Evolutionary conservation across 2,113 vertebrate genomes (phyloP).

Genomic region (Rissa tridactyla): DNA sequence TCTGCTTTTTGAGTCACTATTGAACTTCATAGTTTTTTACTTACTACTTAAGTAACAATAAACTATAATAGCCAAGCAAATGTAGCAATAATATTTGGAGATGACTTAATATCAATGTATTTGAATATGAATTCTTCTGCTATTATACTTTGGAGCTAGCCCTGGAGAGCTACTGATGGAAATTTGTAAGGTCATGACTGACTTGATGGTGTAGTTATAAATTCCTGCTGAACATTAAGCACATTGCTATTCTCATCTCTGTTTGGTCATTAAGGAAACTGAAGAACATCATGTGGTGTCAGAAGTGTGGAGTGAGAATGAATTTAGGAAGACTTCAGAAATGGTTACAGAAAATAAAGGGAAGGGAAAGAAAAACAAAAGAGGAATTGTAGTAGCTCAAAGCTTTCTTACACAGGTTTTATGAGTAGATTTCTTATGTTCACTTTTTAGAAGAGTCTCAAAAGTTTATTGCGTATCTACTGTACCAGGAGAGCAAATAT

Average conservation of each 20-base stretch:
- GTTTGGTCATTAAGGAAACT: conserved; percentile 44
- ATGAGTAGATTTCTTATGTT: background rate
- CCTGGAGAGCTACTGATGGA: background rate
- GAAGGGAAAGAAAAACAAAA: background rate
- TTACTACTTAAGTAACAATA: background rate
- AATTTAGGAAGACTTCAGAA: conserved; percentile 26
- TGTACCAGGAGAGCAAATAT: background rate
- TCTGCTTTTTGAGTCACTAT: background rate
- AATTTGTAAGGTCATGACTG: conserved; percentile 54
- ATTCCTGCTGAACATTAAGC: conserved; percentile 41
- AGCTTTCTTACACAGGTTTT: background rate
- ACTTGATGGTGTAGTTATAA: conserved; percentile 54
- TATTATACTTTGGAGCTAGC: background rate
- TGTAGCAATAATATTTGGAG: conserved; percentile 27
- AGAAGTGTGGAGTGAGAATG: background rate
- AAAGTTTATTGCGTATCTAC: background rate
- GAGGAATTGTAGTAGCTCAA: background rate
- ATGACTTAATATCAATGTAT: background rate
- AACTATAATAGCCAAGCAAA: background rate
- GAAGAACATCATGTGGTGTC: background rate
- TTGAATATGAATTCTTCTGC: conserved; percentile 10
- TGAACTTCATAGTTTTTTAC: background rate
- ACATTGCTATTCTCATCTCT: conserved; percentile 46
- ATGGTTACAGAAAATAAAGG: conserved; percentile 46
- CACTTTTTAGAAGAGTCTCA: background rate